These are phyloP conservation scores for Epistrophella euchroma DNA, from an alignment of 2,888 invertebrate genomes.

Conservation along the genomic window DNA sequence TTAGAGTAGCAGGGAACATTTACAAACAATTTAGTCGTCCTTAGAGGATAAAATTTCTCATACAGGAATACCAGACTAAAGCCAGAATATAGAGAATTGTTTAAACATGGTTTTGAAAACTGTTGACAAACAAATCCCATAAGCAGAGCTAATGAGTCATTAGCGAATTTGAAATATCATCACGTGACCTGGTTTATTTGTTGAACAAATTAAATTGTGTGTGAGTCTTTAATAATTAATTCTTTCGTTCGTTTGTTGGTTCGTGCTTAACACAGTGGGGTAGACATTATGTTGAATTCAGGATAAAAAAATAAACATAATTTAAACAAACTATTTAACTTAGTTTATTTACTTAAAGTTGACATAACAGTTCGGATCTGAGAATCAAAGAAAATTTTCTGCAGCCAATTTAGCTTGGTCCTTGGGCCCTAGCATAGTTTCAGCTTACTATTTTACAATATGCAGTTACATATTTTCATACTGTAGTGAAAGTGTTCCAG, in stretches of 20 bases:
- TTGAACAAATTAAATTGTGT: constrained; percentile 49
- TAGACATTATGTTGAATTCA: neutral
- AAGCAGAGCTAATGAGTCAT: constrained; percentile 59
- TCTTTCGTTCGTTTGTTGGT: neutral
- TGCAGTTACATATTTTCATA: too few relatives aligned
- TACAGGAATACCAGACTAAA: neutral
- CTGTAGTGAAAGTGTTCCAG: too few relatives aligned
- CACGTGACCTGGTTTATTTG: constrained; percentile 50
- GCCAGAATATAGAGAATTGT: neutral
- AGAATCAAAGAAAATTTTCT: too few relatives aligned
- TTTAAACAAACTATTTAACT: too few relatives aligned
- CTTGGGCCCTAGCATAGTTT: too few relatives aligned
- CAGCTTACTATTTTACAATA: too few relatives aligned
- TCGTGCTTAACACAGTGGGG: neutral
- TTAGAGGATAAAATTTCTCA: constrained; percentile 7
- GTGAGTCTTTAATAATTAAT: constrained; percentile 61
- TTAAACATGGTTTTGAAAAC: constrained; percentile 44
- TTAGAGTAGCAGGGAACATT: neutral
- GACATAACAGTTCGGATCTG: too few relatives aligned
- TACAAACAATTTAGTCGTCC: constrained; percentile 41
- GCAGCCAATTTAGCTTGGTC: too few relatives aligned
- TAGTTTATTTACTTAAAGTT: too few relatives aligned
- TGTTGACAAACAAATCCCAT: constrained; percentile 69
- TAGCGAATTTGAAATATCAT: constrained; percentile 67
- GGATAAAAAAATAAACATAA: too few relatives aligned